Evolutionary conservation across 2,888 invertebrate genomes (phyloP).

Genomic region (Conus canariensis): DNA sequence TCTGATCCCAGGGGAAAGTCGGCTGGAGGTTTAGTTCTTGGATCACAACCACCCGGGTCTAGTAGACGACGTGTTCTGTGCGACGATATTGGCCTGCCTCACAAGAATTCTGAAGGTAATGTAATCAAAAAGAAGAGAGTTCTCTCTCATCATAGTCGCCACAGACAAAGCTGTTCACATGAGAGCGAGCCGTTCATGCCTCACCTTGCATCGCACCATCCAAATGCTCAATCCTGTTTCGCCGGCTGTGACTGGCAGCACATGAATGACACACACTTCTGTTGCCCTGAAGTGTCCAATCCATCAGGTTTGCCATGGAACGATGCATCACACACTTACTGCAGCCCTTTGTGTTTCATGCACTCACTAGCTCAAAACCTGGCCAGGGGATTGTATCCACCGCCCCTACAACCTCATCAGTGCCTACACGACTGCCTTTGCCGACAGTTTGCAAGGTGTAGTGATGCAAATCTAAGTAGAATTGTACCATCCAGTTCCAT

Average conservation of each 20-base stretch:
- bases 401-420: background rate
- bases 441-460: background rate
- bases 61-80: background rate
- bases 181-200: background rate
- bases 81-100: background rate
- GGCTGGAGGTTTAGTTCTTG: background rate
- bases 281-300: background rate
- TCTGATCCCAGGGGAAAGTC: background rate
- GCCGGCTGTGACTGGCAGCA: background rate
- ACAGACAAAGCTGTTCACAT: background rate
- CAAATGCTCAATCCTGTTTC: too few relatives aligned
- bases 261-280: background rate
- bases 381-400: background rate
- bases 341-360: background rate
- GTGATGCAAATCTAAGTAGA: too few relatives aligned
- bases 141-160: background rate
- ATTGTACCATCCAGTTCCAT: too few relatives aligned
- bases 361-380: background rate
- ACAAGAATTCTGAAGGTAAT: background rate
- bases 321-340: background rate
- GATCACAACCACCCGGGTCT: background rate
- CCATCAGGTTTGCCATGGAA: background rate
- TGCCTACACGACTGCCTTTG: background rate
- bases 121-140: background rate
- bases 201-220: background rate